A percentile compares a stretch with the other conserved stretches of the same genome.
Conservation (phyloP, 2,113 vertebrate genomes). For the Edolisoma coerulescens region DNA sequence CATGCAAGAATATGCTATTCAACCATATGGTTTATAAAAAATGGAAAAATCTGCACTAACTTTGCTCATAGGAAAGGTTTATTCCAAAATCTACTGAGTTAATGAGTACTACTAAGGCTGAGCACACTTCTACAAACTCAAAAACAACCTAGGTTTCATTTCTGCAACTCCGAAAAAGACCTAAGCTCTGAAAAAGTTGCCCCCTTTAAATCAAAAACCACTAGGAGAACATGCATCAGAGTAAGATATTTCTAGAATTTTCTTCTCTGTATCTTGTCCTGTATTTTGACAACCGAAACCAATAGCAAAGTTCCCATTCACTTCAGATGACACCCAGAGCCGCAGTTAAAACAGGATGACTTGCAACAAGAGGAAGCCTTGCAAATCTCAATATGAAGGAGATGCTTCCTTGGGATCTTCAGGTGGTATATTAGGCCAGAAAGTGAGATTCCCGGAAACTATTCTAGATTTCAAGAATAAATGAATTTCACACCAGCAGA, state of each 20-base stretch:
- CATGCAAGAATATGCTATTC: not conserved
- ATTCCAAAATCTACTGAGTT: not conserved
- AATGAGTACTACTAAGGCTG: not conserved
- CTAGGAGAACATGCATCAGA: not conserved
- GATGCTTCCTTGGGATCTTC: not conserved
- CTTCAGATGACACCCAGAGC: not conserved
- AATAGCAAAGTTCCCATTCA: not conserved
- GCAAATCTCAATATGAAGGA: not conserved
- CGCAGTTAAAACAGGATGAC: not conserved
- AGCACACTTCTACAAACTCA: not conserved
- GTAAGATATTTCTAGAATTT: not conserved
- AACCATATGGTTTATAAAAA: not conserved
- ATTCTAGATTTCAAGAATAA: not conserved
- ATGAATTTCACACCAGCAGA: not conserved
- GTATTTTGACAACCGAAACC: not conserved
- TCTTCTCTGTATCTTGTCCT: not conserved
- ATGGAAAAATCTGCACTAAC: not conserved
- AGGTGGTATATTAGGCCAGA: not conserved
- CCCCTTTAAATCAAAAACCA: not conserved
- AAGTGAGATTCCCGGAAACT: not conserved
- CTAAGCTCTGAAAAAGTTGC: not conserved
- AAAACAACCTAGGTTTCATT: not conserved
- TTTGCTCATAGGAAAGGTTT: not conserved
- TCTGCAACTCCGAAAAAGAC: not conserved
- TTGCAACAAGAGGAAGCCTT: not conserved